Conservation (phyloP, 2,888 invertebrate species). For the Eilema caniola region DNA sequence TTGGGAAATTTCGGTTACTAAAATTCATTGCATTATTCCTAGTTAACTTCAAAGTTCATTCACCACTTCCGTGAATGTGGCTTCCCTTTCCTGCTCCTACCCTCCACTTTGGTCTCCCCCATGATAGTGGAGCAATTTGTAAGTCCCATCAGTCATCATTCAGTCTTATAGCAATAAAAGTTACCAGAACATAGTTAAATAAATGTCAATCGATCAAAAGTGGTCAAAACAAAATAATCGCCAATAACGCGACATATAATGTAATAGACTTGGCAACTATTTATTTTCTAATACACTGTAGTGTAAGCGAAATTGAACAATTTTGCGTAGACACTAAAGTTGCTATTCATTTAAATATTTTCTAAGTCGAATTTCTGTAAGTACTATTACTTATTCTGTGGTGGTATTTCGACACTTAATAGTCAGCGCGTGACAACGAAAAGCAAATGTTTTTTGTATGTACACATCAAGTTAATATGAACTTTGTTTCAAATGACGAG, state of each 20-base stretch:
- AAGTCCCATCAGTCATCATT: not conserved
- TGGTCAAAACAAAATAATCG: not conserved
- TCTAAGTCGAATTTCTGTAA: not conserved
- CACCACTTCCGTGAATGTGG: too few relatives aligned
- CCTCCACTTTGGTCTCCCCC: not conserved
- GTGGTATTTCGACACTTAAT: conserved; percentile 4
- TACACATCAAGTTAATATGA: not conserved
- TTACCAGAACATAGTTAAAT: not conserved
- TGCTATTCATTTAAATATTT: not conserved
- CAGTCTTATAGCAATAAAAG: not conserved
- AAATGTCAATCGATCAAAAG: not conserved
- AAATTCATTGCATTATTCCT: too few relatives aligned
- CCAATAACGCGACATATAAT: not conserved
- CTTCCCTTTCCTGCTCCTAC: not conserved
- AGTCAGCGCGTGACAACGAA: conserved; percentile 4
- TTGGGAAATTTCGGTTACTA: too few relatives aligned
- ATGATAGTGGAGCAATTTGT: not conserved
- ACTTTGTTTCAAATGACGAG: not conserved
- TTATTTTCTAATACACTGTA: not conserved
- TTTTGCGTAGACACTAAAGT: not conserved
- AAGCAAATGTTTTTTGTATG: conserved; percentile 1
- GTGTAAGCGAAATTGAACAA: not conserved
- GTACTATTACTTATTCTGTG: conserved; percentile 4
- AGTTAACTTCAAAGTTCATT: not conserved
- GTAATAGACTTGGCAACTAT: not conserved